Percentiles rank a stretch among this genome's conserved stretches.
phyloP scores from a whole-genome alignment of 2,888 invertebrate species.

The Mylabris sibirica region DNA sequence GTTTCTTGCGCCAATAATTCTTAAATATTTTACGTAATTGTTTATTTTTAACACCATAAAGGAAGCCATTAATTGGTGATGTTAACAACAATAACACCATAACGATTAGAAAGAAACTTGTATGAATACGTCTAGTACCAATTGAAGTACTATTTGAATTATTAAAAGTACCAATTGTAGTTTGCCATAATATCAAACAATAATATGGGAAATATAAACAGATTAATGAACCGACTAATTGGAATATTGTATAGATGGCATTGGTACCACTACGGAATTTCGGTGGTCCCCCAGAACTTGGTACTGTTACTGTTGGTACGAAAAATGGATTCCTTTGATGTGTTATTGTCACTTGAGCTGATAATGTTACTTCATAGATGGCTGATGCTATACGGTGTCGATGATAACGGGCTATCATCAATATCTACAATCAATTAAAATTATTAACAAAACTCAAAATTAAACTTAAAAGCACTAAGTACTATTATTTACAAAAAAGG shows the following conservation, averaged over 20 bases:
- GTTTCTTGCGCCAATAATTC: constrained; percentile 79
- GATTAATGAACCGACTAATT: constrained; percentile 75
- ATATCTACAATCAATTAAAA: constrained; percentile 58
- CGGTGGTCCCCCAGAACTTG: constrained; percentile 61
- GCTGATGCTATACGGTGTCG: constrained; percentile 85
- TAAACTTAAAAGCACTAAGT: too few species aligned
- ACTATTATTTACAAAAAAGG: too few species aligned
- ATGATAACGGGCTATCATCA: constrained; percentile 76
- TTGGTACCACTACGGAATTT: constrained; percentile 57
- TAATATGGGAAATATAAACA: constrained; percentile 80
- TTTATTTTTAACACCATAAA: constrained; percentile 80
- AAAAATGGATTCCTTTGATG: constrained; percentile 83
- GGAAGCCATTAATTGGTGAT: constrained; percentile 76
- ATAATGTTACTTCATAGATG: constrained; percentile 83
- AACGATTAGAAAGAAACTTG: constrained; percentile 67
- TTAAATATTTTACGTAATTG: constrained; percentile 75
- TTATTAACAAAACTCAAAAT: too few species aligned
- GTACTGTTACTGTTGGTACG: constrained; percentile 71
- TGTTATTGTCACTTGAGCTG: constrained; percentile 84
- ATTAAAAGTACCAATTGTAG: constrained; percentile 54
- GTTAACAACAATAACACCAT: constrained; percentile 72
- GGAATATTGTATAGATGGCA: constrained; percentile 72
- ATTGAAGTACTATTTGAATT: constrained; percentile 22
- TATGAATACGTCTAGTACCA: constrained; percentile 58
- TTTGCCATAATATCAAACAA: constrained; percentile 74